phyloP scores from a whole-genome alignment of 2,888 invertebrate species.

The Rhabditoides inermis region DNA sequence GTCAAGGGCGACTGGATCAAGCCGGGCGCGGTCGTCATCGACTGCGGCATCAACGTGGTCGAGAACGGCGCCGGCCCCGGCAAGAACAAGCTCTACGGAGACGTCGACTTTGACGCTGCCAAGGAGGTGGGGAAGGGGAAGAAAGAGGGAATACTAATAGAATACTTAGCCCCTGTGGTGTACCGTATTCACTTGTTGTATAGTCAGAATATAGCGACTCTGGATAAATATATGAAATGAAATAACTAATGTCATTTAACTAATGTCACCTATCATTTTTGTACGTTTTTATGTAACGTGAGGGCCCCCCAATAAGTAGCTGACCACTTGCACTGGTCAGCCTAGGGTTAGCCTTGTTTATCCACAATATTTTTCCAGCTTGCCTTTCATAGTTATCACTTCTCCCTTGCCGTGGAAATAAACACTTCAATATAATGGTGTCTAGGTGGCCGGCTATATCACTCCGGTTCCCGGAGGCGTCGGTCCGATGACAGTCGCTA shows the following conservation, averaged over 20 bases:
- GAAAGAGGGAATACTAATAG: neutral
- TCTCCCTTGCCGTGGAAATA: too few relatives aligned
- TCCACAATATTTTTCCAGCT: too few relatives aligned
- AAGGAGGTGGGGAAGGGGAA: slow-evolving; percentile 57
- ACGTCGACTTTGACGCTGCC: slow-evolving; percentile 75
- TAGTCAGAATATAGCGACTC: neutral
- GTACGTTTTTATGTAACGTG: too few relatives aligned
- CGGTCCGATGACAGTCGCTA: slow-evolving; percentile 96
- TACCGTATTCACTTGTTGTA: neutral
- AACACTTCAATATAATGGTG: too few relatives aligned
- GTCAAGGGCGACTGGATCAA: slow-evolving; percentile 91
- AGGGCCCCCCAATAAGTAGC: too few relatives aligned
- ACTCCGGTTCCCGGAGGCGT: slow-evolving; percentile 67
- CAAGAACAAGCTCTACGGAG: slow-evolving; percentile 66
- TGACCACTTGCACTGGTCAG: too few relatives aligned
- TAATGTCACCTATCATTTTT: too few relatives aligned
- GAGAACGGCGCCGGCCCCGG: slow-evolving; percentile 19
- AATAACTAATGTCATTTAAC: too few relatives aligned
- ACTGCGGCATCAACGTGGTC: slow-evolving; percentile 82
- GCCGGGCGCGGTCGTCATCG: slow-evolving; percentile 92
- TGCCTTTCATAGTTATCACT: too few relatives aligned
- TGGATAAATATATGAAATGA: neutral
- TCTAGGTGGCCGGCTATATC: slow-evolving; percentile 57
- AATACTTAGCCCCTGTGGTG: neutral
- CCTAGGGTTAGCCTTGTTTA: too few relatives aligned